Evolutionary conservation across 35 echinoderm and acorn worm species (phyloP).

Genomic region (Apostichopus parvimensis): DNA sequence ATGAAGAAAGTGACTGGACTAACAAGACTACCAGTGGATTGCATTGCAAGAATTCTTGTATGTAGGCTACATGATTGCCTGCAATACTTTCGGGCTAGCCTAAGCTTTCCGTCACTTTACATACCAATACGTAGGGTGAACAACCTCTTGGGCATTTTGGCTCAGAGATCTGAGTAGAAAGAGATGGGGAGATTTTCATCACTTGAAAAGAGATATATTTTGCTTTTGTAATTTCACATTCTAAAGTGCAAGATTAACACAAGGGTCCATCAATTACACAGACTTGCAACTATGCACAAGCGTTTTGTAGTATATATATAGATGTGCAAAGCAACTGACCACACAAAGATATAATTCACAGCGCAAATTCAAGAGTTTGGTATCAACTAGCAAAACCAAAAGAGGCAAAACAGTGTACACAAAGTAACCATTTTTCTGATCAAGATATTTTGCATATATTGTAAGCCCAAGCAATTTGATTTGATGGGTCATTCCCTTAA

Average conservation of each 20-base stretch:
- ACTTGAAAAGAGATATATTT: slow-evolving; percentile 1
- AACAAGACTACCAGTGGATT: slow-evolving; percentile 46
- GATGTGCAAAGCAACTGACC: not conserved
- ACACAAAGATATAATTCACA: not conserved
- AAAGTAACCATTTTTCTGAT: too few species aligned
- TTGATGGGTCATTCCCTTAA: too few species aligned
- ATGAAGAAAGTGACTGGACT: slow-evolving; percentile 19
- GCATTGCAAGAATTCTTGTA: slow-evolving; percentile 27
- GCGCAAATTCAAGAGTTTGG: not conserved
- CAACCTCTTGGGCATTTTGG: slow-evolving; percentile 44
- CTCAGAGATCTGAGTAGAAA: slow-evolving; percentile 14
- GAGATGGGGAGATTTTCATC: slow-evolving; percentile 4
- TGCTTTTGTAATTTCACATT: not conserved
- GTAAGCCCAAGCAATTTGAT: not conserved
- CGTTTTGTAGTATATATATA: not conserved
- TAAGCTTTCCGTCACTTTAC: slow-evolving; percentile 7
- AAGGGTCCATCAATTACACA: not conserved
- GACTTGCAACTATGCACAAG: not conserved
- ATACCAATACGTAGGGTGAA: slow-evolving; percentile 40
- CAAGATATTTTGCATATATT: not conserved
- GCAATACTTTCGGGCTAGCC: not conserved
- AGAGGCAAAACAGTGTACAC: not conserved
- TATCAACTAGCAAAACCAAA: not conserved
- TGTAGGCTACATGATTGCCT: not conserved
- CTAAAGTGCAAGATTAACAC: not conserved